Conservation (phyloP, 2,888 invertebrate species). For the Drosophila mulleri region DNA sequence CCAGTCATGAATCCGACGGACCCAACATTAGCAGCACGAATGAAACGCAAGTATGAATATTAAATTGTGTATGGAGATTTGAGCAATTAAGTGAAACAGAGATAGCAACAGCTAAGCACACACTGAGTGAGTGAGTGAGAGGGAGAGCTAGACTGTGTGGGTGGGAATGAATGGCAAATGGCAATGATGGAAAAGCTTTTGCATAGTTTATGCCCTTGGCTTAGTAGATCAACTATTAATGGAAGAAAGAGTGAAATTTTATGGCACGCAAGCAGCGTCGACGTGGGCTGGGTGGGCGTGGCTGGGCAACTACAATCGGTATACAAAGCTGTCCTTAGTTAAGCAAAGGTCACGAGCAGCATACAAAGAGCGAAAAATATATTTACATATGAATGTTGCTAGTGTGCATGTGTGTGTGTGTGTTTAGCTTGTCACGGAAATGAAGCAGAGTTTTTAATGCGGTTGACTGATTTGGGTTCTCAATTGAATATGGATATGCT, state of each 20-base stretch:
- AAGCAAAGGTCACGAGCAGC: slow-evolving; percentile 52
- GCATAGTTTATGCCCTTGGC: slow-evolving; percentile 73
- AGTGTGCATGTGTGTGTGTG: slow-evolving; percentile 7
- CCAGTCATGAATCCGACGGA: slow-evolving; percentile 40
- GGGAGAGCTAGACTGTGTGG: slow-evolving; percentile 2
- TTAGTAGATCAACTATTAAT: slow-evolving; percentile 78
- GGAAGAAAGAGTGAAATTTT: slow-evolving; percentile 67
- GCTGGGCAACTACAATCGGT: slow-evolving; percentile 18
- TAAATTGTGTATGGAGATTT: slow-evolving; percentile 76
- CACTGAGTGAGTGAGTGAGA: not conserved
- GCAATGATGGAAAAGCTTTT: slow-evolving; percentile 73
- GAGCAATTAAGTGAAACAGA: slow-evolving; percentile 56
- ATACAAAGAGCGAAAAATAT: slow-evolving; percentile 54
- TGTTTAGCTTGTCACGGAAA: slow-evolving; percentile 47
- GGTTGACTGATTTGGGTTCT: slow-evolving; percentile 56
- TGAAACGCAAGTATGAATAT: slow-evolving; percentile 78
- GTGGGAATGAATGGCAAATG: slow-evolving; percentile 52
- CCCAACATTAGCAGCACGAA: slow-evolving; percentile 73
- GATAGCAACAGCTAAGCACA: slow-evolving; percentile 24
- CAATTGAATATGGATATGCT: slow-evolving; percentile 50
- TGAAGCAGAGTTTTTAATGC: slow-evolving; percentile 61
- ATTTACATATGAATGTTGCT: slow-evolving; percentile 52
- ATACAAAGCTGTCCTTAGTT: slow-evolving; percentile 53
- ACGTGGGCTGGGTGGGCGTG: not conserved
- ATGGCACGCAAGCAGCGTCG: slow-evolving; percentile 26